These are phyloP conservation scores for Melipona quadrifasciata DNA, from an alignment of 1,140 invertebrate genomes.

Conservation along the genomic window DNA sequence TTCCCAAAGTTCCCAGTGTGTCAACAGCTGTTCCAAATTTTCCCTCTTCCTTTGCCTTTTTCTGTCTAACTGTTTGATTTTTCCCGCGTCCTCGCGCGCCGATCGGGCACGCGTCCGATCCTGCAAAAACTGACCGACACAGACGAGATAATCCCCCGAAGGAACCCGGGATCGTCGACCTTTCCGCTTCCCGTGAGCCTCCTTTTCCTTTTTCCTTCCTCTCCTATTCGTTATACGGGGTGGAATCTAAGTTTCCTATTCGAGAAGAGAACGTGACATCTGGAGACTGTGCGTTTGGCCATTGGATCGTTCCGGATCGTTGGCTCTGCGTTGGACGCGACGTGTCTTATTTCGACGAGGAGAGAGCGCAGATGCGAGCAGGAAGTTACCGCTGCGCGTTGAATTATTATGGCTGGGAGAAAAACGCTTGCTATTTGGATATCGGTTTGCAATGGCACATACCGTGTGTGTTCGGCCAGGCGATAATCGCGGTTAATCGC, in stretches of 20 bases:
- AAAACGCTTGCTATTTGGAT: conserved; percentile 61
- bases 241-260: conserved; percentile 50
- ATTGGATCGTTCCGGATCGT: conserved; percentile 35
- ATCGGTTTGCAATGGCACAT: conserved; percentile 11
- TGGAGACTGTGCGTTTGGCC: conserved; percentile 54
- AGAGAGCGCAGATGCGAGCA: conserved; percentile 69
- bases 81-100: conserved; percentile 2
- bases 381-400: conserved; percentile 42
- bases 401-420: conserved; percentile 66
- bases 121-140: conserved; percentile 44
- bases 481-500: conserved; percentile 20
- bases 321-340: conserved; percentile 8
- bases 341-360: conserved; percentile 30
- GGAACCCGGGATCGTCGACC: neutral
- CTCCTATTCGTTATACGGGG: neutral
- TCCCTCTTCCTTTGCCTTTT: neutral
- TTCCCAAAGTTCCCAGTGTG: conserved; percentile 38
- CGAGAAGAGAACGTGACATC: conserved; percentile 68
- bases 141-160: conserved; percentile 22
- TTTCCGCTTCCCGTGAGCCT: conserved; percentile 3
- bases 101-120: conserved; percentile 24
- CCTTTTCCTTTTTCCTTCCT: neutral
- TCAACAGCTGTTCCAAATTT: conserved; percentile 67
- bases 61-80: conserved; percentile 29
- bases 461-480: neutral